Evolutionary conservation across 2,888 invertebrate genomes (phyloP).

Genomic region (Tetragonula carbonaria): DNA sequence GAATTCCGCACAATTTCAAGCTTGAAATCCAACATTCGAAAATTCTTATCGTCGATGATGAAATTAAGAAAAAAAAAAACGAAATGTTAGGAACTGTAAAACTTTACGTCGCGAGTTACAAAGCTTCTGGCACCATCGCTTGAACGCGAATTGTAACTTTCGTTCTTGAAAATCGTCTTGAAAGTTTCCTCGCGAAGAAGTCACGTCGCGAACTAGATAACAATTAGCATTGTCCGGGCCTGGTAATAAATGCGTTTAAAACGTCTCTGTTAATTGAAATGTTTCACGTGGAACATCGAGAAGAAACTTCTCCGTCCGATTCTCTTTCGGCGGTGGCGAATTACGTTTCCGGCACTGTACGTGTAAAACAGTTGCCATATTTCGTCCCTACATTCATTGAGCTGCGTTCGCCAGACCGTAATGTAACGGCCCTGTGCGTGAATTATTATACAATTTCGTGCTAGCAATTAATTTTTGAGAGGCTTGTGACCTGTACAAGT

Average conservation of each 20-base stretch:
- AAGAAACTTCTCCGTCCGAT: background rate
- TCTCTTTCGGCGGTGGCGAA: background rate
- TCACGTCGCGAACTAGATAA: background rate
- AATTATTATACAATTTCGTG: slow-evolving; percentile 46
- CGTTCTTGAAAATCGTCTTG: background rate
- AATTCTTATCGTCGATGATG: too few relatives aligned
- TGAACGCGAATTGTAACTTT: background rate
- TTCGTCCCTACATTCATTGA: slow-evolving; percentile 43
- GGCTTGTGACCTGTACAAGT: slow-evolving; percentile 16
- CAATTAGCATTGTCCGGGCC: background rate
- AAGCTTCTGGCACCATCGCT: background rate
- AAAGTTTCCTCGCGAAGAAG: background rate
- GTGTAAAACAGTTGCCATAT: slow-evolving; percentile 8
- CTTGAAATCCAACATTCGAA: too few relatives aligned
- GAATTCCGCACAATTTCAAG: too few relatives aligned
- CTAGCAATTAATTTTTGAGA: slow-evolving; percentile 45
- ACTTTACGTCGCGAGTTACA: background rate
- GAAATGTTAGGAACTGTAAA: too few relatives aligned
- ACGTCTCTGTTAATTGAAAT: background rate
- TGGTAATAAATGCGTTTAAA: background rate
- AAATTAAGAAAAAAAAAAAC: too few relatives aligned
- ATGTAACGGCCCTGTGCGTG: slow-evolving; percentile 18
- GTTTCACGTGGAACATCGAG: background rate
- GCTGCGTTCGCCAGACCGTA: slow-evolving; percentile 49
- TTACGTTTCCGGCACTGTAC: background rate